A percentile compares a stretch with the other conserved stretches of the same genome.
These are phyloP conservation scores for Lepidochitona cinerea DNA, from an alignment of 2,888 invertebrate genomes.

Conservation along the genomic window DNA sequence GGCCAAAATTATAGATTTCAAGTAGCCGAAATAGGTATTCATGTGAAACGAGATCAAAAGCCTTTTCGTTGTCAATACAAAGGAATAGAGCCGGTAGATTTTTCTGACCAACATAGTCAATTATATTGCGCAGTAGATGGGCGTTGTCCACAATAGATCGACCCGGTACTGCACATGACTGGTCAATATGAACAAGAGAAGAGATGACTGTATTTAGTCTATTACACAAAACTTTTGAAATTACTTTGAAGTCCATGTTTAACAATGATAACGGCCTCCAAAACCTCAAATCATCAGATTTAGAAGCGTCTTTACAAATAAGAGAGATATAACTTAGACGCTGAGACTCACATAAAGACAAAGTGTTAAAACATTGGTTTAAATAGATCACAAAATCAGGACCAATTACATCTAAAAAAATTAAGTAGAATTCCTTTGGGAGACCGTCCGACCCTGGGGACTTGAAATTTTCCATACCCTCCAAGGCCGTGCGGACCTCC, in stretches of 20 bases:
- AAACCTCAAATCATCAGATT: conserved; percentile 28
- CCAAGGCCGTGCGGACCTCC: not conserved
- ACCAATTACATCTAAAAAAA: conserved; percentile 6
- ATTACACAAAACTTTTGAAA: conserved; percentile 35
- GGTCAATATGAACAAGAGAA: conserved; percentile 27
- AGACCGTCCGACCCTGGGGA: conserved; percentile 14
- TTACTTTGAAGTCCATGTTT: conserved; percentile 38
- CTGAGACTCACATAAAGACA: not conserved
- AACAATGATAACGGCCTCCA: conserved; percentile 39
- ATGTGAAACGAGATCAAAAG: conserved; percentile 40
- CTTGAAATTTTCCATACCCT: conserved; percentile 2
- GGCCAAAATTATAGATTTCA: conserved; percentile 32
- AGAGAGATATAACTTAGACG: conserved; percentile 14
- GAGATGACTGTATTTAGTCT: conserved; percentile 27
- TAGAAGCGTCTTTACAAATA: conserved; percentile 32
- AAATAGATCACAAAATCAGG: not conserved
- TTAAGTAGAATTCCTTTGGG: conserved; percentile 10
- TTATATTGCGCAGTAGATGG: conserved; percentile 32
- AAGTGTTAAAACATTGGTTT: not conserved
- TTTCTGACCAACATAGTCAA: conserved; percentile 35
- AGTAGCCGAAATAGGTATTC: conserved; percentile 35
- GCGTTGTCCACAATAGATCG: conserved; percentile 39
- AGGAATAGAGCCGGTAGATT: conserved; percentile 28
- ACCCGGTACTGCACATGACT: conserved; percentile 39
- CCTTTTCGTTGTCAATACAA: conserved; percentile 41